These are phyloP conservation scores for Tenualosa thibaudeaui DNA, from an alignment of 2,797 vertebrate genomes.

Conservation along the genomic window DNA sequence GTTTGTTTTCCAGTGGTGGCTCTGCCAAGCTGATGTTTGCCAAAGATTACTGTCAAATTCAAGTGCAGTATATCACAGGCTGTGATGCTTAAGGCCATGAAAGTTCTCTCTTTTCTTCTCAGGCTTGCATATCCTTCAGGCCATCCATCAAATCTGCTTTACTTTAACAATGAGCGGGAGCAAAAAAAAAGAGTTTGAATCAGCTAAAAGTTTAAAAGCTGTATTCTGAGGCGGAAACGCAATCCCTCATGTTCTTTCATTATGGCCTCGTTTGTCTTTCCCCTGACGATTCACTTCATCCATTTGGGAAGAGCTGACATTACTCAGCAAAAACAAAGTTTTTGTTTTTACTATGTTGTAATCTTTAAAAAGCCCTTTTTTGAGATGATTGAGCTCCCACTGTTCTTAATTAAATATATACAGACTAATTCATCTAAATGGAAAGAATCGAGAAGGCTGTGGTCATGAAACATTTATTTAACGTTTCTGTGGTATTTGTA, in stretches of 20 bases:
- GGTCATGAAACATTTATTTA: background rate
- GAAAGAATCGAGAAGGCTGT: background rate
- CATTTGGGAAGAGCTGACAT: constrained; percentile 52
- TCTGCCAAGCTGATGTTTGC: constrained; percentile 16
- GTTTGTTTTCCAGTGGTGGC: constrained; percentile 9
- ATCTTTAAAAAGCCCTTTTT: constrained; percentile 36
- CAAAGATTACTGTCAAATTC: constrained; percentile 31
- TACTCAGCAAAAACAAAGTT: constrained; percentile 59
- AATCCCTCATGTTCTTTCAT: constrained; percentile 57
- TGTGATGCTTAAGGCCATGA: constrained; percentile 4
- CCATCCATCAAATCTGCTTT: constrained; percentile 68
- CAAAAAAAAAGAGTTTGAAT: constrained; percentile 60
- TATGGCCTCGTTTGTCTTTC: constrained; percentile 59
- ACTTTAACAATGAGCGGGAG: constrained; percentile 37
- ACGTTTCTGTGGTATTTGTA: background rate
- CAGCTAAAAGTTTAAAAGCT: constrained; percentile 74
- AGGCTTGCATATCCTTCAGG: constrained; percentile 42
- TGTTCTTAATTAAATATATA: background rate
- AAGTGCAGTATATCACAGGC: constrained; percentile 38
- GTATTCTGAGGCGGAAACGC: constrained; percentile 68
- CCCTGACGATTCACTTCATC: constrained; percentile 34
- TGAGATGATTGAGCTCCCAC: background rate
- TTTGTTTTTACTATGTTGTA: constrained; percentile 6
- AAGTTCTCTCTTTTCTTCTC: constrained; percentile 26
- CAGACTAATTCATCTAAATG: background rate